Evolutionary conservation across 2,888 invertebrate genomes (phyloP), one percentile per base, ranked within the genome.

Genomic region (Synanthedon andrenaeformis): DNA sequence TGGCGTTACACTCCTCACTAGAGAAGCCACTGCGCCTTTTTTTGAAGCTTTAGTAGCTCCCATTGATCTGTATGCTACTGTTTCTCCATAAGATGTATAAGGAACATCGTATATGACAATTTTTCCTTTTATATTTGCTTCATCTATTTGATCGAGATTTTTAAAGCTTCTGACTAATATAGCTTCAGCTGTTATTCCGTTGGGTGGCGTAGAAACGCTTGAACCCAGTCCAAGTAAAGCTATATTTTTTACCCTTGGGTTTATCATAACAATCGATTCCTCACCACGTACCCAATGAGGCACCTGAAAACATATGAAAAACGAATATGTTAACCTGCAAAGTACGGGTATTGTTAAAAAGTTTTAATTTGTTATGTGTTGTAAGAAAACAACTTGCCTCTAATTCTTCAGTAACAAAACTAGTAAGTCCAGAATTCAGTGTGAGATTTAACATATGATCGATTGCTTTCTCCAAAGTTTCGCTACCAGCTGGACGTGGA

Each of bases 71-170:
- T 94, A 95, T 52, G 73, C 57, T 0, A 92, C 93, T 0, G 92
- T 91, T 53, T 84, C 72, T 0, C 90, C 91, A 72, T 95, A 95
- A 19, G 79, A 79, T 11, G 85, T 72, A 67, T 80, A 94, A 54
- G 87, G 84, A 63, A 92, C 89, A 69, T 93, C 92, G 72, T 89
- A 95, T 1, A 95, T 90, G 1, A 95, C 92, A 54, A 95, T 95
- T 86, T 94, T 94, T 14, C 92, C 83, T 62, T 73, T 69, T 54
- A 92, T 90, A 65, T 88, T 49, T n/a, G 62, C 77, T 11, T 72
- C 63, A 2, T 88, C 75, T 51, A 86, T 76, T 42, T 69, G 62
- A 3, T 90, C 75, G 17, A 94, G 84, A 67, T 94, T 93, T 6
- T 90, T 88, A 66, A 94, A 94, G 59, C 88, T 90, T 55, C 82